Conservation (phyloP, 2,888 invertebrate genomes). For the Tetropium fuscum region DNA sequence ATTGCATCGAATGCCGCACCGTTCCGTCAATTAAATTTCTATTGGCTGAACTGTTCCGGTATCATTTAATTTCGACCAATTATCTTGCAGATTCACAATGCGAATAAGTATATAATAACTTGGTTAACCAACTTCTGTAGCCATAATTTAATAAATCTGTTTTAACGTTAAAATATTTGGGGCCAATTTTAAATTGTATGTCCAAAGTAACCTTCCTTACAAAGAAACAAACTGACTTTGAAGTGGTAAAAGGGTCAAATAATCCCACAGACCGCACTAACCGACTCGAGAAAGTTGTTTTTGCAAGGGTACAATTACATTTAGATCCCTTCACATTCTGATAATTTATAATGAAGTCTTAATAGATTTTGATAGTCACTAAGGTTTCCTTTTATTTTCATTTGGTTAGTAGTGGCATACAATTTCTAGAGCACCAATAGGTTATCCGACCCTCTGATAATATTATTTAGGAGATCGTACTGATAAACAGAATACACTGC, state of each 20-base stretch:
- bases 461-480: too few relatives aligned
- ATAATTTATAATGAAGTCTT: constrained; percentile 29
- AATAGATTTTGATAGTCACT: constrained; percentile 19
- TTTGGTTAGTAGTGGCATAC: neutral
- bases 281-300: constrained; percentile 35
- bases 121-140: too few relatives aligned
- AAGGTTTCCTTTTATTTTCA: constrained; percentile 3
- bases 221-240: constrained; percentile 43
- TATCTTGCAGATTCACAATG: too few relatives aligned
- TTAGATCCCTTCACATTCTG: constrained; percentile 35
- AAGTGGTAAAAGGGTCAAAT: constrained; percentile 48
- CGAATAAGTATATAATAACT: too few relatives aligned
- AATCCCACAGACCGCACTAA: constrained; percentile 29
- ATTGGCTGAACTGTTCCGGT: too few relatives aligned
- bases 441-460: too few relatives aligned
- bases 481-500: too few relatives aligned
- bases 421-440: too few relatives aligned
- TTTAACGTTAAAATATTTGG: constrained; percentile 8
- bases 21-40: too few relatives aligned
- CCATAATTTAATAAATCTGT: too few relatives aligned
- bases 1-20: too few relatives aligned
- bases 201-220: constrained; percentile 22
- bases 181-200: constrained; percentile 19
- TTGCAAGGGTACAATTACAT: constrained; percentile 41
- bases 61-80: too few relatives aligned